These are phyloP conservation scores for Exaiptasia diaphana DNA, from an alignment of 64 coral and sea anemone species.

Conservation along the genomic window DNA sequence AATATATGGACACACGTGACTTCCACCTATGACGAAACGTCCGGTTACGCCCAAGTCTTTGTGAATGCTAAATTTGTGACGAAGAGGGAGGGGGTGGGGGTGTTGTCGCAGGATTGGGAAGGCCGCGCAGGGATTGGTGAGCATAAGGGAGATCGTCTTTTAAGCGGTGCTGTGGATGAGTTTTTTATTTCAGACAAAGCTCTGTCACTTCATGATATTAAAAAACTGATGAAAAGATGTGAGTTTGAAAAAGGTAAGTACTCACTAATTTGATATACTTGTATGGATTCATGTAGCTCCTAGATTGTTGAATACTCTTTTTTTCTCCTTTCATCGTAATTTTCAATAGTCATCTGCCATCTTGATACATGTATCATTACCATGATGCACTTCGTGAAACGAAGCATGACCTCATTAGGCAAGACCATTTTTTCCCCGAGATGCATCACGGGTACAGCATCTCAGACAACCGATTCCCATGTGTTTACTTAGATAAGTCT, in stretches of 20 bases:
- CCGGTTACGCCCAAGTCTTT: slow-evolving; percentile 70
- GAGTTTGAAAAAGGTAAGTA: slow-evolving; percentile 91
- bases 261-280: no score
- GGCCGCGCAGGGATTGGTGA: slow-evolving; percentile 86
- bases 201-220: slow-evolving; percentile 78
- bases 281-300: no score
- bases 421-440: no score
- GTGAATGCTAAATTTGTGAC: slow-evolving; percentile 93
- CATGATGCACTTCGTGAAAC: no score
- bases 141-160: slow-evolving; percentile 59
- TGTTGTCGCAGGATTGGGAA: slow-evolving; percentile 94
- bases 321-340: no score
- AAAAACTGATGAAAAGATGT: slow-evolving; percentile 88
- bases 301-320: no score
- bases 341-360: no score
- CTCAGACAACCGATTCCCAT: no score
- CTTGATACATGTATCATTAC: no score
- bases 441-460: no score
- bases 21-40: slow-evolving; percentile 57
- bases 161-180: slow-evolving; percentile 76
- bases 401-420: no score
- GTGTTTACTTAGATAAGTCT: no score
- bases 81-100: slow-evolving; percentile 71
- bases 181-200: slow-evolving; percentile 90
- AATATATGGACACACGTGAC: slow-evolving; percentile 87